A percentile compares a stretch with the other conserved stretches of the same genome.
These are phyloP conservation scores for Drosophila recens DNA, from an alignment of 2,888 invertebrate species.

Conservation along the genomic window DNA sequence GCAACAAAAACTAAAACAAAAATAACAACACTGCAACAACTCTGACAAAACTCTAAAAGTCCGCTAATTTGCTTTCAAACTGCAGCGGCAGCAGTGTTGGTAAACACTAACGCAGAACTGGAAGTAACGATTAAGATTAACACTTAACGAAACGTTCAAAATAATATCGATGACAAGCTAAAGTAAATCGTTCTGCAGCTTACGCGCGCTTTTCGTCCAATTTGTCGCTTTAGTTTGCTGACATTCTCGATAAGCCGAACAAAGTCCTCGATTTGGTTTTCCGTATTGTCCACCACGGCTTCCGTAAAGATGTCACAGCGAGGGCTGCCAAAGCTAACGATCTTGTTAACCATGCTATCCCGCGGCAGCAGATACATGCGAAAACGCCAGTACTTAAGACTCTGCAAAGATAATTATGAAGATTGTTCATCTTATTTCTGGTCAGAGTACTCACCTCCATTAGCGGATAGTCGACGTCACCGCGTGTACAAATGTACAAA, in stretches of 20 bases:
- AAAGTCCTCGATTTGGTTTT: slow-evolving; percentile 89
- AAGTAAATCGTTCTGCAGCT: slow-evolving; percentile 81
- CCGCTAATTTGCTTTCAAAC: background rate
- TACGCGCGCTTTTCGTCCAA: slow-evolving; percentile 91
- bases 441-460: slow-evolving; percentile 89
- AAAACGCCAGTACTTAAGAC: slow-evolving; percentile 95
- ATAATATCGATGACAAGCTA: slow-evolving; percentile 19
- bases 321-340: slow-evolving; percentile 89
- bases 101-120: slow-evolving; percentile 26
- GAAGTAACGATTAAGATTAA: slow-evolving; percentile 30
- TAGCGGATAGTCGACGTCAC: slow-evolving; percentile 95
- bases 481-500: slow-evolving; percentile 97
- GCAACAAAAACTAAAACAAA: slow-evolving; percentile 18
- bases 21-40: slow-evolving; percentile 23
- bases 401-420: slow-evolving; percentile 85
- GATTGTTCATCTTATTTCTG: too few species aligned
- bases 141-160: slow-evolving; percentile 27
- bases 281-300: slow-evolving; percentile 86
- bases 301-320: slow-evolving; percentile 93
- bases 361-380: slow-evolving; percentile 94
- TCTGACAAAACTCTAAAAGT: slow-evolving; percentile 16
- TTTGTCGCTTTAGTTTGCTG: slow-evolving; percentile 94
- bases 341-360: slow-evolving; percentile 91
- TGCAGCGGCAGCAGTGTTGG: slow-evolving; percentile 16
- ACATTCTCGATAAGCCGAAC: slow-evolving; percentile 94